Evolutionary conservation across 2,113 vertebrate genomes (phyloP).

Genomic region (Himantopus leucocephalus): DNA sequence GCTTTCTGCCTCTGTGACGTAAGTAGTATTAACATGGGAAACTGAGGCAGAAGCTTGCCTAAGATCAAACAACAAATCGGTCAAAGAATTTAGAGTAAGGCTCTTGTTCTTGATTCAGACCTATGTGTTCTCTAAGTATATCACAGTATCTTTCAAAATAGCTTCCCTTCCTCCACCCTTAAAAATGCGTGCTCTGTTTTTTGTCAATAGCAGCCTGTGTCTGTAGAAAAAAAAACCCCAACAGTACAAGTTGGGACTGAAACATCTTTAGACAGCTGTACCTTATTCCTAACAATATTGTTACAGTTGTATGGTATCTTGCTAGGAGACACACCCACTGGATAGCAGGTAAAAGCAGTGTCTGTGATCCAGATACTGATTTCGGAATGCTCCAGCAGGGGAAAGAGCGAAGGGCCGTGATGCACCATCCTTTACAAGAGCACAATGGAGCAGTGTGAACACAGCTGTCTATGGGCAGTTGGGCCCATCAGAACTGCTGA

Average conservation of each 20-base stretch:
- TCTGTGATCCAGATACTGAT: neutral
- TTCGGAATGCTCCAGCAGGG: neutral
- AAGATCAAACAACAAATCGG: neutral
- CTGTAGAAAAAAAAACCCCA: neutral
- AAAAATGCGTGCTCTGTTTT: neutral
- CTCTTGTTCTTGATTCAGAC: neutral
- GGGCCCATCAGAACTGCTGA: neutral
- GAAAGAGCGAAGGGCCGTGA: neutral
- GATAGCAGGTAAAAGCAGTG: neutral
- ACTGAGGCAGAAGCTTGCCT: neutral
- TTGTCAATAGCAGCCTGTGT: neutral
- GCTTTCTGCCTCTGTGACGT: neutral
- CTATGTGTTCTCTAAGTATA: neutral
- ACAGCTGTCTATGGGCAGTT: neutral
- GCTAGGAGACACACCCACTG: accelerated
- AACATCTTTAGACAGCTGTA: neutral
- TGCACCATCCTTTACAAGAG: neutral
- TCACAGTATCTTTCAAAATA: neutral
- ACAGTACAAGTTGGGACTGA: neutral
- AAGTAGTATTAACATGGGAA: neutral
- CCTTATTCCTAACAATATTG: neutral
- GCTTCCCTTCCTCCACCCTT: neutral
- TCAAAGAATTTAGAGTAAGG: neutral
- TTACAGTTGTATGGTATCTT: neutral
- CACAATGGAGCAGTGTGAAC: neutral